Conservation (phyloP, 1,140 invertebrate species). For the Drosophila oshimai region DNA sequence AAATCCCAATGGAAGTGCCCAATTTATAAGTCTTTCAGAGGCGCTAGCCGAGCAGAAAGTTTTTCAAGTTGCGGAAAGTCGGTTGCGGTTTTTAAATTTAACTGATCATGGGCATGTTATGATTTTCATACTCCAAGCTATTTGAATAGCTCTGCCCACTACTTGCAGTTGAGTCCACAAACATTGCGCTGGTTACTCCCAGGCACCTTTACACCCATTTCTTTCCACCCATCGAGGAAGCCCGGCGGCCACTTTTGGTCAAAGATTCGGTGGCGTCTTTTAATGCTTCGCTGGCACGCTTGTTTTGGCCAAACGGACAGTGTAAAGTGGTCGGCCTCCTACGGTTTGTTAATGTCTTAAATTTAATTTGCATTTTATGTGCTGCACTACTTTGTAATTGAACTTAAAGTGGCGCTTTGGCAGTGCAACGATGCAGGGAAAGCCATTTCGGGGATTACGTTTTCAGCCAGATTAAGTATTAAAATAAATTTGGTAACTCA, state of each 20-base stretch:
- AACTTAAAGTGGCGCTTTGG: conserved; percentile 31
- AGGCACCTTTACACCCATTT: conserved; percentile 1
- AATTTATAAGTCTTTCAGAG: conserved; percentile 52
- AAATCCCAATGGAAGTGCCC: neutral
- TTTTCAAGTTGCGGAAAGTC: conserved; percentile 69
- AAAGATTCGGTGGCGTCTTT: conserved; percentile 45
- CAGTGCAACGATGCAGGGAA: conserved; percentile 28
- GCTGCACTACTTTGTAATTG: conserved; percentile 54
- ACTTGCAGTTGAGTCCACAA: neutral
- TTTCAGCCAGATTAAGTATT: conserved; percentile 11
- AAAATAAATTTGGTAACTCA: conserved; percentile 12
- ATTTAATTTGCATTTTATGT: conserved; percentile 64
- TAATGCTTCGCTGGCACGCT: conserved; percentile 47
- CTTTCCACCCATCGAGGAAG: conserved; percentile 40
- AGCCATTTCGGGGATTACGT: conserved; percentile 26
- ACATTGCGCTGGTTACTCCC: conserved; percentile 2
- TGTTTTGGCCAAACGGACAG: conserved; percentile 12
- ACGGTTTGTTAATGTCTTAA: conserved; percentile 25
- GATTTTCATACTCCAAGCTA: conserved; percentile 37
- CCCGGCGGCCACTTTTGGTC: conserved; percentile 2
- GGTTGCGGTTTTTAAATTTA: conserved; percentile 71
- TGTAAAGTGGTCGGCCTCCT: conserved; percentile 34
- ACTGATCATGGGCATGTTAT: conserved; percentile 58
- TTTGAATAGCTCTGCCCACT: conserved; percentile 53
- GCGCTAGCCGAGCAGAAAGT: conserved; percentile 62